Base-by-base conservation (phyloP, 2,888 invertebrate genomes). In the Lasioglossum calceatum region DNA sequence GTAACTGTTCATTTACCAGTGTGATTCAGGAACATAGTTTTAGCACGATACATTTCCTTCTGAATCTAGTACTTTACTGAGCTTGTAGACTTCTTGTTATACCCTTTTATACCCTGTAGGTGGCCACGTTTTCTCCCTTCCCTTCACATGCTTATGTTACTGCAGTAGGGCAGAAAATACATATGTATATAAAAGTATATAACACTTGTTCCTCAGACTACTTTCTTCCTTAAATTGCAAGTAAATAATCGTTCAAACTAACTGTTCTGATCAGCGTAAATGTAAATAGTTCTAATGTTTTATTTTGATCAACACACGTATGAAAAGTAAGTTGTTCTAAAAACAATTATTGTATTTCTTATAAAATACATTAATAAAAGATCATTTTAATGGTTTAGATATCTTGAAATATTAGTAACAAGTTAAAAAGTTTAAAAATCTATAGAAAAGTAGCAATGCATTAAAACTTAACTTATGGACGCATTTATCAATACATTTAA, bases 21-120 rank as follows among this genome's bases (percentile, higher is more conserved):
- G 39, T 86, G 77, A 75, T 71, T 58, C 39, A 88, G 86, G 73
- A 91, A 70, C 77, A 88, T 82, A 77, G 74, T 82, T 81, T 81
- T 83, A 58, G 74, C 77, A 82, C 80, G 88, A 81, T 90, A 87
- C 92, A 88, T 92, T 87, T 86, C 82, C 86, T 81, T 73, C 50
- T 27, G 77, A 77, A 67, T 81, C 86, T 84, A 82, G 72, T 42
- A 88, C 87, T 78, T 82, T 67, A 92, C 92, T 92, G 91, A 87
- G 90, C 85, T 88, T 84, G 50, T 85, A 84, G 75, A 75, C 78
- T 81, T 64, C 39, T 54, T 42, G 79, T 78, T 82, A 74, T 84
- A 88, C 84, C 79, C 92, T 93, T 92, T 93, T 93, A 93, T 93
- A 93, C 92, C 77, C 92, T 85, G 78, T 79, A 76, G 91, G 91